Conservation (phyloP, 1,140 invertebrate genomes). For the Tetramorium simillimum region DNA sequence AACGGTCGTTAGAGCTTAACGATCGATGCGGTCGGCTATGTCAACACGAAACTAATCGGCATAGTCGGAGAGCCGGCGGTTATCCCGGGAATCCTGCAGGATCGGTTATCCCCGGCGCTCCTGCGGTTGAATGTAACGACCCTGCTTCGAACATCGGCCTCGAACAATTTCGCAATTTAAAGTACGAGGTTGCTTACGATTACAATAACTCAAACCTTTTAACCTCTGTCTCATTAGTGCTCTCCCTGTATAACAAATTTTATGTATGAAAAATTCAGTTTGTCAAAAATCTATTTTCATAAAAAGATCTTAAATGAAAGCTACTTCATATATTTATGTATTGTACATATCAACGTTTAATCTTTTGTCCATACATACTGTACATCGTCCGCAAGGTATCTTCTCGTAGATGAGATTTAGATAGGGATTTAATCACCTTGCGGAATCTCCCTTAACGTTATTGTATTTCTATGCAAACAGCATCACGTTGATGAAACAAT, state of each 20-base stretch:
- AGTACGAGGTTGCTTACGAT: constrained; percentile 2
- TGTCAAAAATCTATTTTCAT: not conserved
- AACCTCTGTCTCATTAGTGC: not conserved
- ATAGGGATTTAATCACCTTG: not conserved
- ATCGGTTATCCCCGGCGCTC: constrained; percentile 66
- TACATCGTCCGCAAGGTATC: not conserved
- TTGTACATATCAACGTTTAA: not conserved
- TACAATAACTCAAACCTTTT: constrained; percentile 23
- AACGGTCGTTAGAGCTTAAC: constrained; percentile 68
- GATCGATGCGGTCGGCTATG: constrained; percentile 71
- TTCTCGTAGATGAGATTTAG: not conserved
- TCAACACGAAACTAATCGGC: constrained; percentile 77
- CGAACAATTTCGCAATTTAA: constrained; percentile 44
- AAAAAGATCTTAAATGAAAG: no score
- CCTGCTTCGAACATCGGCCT: constrained; percentile 15
- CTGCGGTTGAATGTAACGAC: constrained; percentile 71
- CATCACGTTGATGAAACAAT: constrained; percentile 18
- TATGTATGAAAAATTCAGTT: not conserved
- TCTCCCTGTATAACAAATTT: not conserved
- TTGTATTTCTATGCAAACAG: constrained; percentile 17
- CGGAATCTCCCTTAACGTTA: constrained; percentile 1
- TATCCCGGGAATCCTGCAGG: constrained; percentile 72
- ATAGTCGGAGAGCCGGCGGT: constrained; percentile 76
- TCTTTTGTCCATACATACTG: not conserved
- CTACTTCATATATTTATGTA: no score